Percentiles rank a stretch among this genome's conserved stretches.
Conservation (phyloP, 2,113 vertebrate species). For the Columbina picui region DNA sequence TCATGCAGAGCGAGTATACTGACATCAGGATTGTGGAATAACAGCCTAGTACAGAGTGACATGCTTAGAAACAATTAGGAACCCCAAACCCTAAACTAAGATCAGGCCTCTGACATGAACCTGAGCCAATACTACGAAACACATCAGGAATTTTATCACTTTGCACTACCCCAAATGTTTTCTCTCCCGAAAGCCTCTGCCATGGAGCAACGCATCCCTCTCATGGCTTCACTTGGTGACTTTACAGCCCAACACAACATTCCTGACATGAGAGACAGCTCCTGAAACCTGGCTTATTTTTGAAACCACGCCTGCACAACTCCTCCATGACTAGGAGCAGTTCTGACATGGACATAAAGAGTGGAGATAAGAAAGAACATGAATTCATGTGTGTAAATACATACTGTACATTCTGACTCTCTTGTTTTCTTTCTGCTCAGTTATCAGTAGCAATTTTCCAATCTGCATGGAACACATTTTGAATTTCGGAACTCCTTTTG, state of each 20-base stretch:
- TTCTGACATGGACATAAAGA: rapidly evolving
- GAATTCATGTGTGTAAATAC: not conserved
- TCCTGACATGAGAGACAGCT: not conserved
- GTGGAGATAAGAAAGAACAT: not conserved
- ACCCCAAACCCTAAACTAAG: not conserved
- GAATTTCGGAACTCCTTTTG: not conserved
- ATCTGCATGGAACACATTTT: not conserved
- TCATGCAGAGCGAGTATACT: not conserved
- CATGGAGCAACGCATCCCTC: not conserved
- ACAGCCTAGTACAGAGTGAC: not conserved
- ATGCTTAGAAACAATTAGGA: not conserved
- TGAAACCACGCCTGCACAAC: not conserved
- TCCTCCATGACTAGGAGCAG: not conserved
- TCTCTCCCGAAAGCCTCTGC: not conserved
- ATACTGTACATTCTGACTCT: not conserved
- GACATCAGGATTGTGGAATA: not conserved
- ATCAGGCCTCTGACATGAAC: not conserved
- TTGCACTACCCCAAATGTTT: not conserved
- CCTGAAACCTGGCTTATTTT: not conserved
- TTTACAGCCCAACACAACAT: not conserved
- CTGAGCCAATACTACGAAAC: not conserved
- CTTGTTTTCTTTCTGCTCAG: not conserved
- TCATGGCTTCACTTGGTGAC: not conserved
- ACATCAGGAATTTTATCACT: not conserved
- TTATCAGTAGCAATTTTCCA: not conserved